phyloP scores from a whole-genome alignment of 2,888 invertebrate species.

The Microplitis manilae region DNA sequence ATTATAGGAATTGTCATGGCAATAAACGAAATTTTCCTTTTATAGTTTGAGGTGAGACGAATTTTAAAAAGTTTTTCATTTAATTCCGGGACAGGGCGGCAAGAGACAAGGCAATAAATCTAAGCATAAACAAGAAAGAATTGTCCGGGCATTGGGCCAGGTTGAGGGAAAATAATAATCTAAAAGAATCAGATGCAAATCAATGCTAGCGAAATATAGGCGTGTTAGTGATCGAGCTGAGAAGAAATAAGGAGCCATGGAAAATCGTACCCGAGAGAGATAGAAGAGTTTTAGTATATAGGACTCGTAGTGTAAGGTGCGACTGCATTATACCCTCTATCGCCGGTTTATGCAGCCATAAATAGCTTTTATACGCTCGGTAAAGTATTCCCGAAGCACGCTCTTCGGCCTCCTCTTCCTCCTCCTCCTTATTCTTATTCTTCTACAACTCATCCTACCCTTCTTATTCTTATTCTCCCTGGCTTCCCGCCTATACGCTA shows the following conservation, averaged over 20 bases:
- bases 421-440: conserved; percentile 19
- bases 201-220: conserved; percentile 54
- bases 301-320: conserved; percentile 52
- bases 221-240: conserved; percentile 36
- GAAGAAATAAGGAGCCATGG: conserved; percentile 24
- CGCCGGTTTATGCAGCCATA: conserved; percentile 69
- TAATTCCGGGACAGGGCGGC: background rate
- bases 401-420: conserved; percentile 19
- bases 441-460: conserved; percentile 33
- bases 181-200: conserved; percentile 65
- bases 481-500: conserved; percentile 62
- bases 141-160: conserved; percentile 61
- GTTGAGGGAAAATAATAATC: conserved; percentile 40
- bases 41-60: too few species aligned
- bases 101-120: conserved; percentile 43
- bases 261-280: conserved; percentile 32
- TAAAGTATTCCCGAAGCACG: conserved; percentile 66
- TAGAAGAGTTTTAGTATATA: conserved; percentile 4
- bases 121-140: conserved; percentile 48
- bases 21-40: too few species aligned
- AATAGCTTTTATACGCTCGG: conserved; percentile 69
- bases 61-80: too few species aligned
- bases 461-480: conserved; percentile 38
- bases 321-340: conserved; percentile 65
- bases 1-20: too few species aligned